Conservation (phyloP, 2,888 invertebrate species). For the Saturnia japonica region DNA sequence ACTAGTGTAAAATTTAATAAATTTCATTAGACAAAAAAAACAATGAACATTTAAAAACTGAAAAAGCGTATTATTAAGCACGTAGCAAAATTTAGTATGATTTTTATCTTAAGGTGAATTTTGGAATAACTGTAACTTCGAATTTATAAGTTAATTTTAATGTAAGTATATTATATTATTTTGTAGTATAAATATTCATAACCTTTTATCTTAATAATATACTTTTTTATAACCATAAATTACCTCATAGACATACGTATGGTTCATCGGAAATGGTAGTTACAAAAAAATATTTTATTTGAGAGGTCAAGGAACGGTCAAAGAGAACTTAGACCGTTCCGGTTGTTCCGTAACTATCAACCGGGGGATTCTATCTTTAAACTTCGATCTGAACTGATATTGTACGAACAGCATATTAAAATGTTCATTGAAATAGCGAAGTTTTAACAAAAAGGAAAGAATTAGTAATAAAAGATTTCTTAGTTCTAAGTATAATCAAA, state of each 20-base stretch:
- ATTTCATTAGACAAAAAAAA: no score
- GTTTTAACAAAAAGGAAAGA: slow-evolving; percentile 1
- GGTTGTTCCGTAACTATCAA: background rate
- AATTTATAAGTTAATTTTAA: background rate
- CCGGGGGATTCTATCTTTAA: slow-evolving; percentile 18
- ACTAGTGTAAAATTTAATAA: background rate
- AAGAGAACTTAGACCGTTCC: slow-evolving; percentile 3
- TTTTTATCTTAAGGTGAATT: no score
- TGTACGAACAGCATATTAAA: slow-evolving; percentile 16
- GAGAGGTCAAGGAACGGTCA: background rate
- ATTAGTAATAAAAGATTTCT: background rate
- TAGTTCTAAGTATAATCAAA: background rate
- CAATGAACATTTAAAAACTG: no score
- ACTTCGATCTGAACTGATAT: slow-evolving; percentile 20
- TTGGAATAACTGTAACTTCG: no score
- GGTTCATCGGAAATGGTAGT: no score
- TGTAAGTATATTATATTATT: background rate
- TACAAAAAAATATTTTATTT: background rate
- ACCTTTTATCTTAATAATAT: background rate
- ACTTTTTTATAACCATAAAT: background rate
- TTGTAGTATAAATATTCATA: background rate
- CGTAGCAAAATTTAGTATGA: no score
- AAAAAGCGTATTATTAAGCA: no score
- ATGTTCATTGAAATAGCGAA: background rate
- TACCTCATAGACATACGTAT: background rate